These are phyloP conservation scores for Xanthorhoe spadicearia DNA, from an alignment of 2,888 invertebrate genomes.

Conservation along the genomic window DNA sequence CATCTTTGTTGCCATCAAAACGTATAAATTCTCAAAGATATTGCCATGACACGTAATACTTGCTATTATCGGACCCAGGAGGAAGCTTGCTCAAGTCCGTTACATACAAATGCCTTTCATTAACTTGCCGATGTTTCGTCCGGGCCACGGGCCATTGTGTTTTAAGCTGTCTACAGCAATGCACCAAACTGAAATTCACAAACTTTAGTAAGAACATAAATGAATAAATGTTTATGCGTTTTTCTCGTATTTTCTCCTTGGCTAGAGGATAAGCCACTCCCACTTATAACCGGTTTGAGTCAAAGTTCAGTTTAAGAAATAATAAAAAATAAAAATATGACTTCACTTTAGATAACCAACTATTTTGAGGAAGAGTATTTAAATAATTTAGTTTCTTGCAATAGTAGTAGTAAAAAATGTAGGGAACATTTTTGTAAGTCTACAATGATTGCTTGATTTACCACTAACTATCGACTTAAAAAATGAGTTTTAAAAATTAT, in stretches of 20 bases:
- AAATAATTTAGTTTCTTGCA: neutral
- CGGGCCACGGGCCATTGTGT: constrained; percentile 65
- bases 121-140: constrained; percentile 78
- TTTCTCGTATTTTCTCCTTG: constrained; percentile 1
- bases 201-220: constrained; percentile 11
- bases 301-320: neutral
- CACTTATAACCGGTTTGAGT: neutral
- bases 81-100: constrained; percentile 79
- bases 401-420: too few species aligned
- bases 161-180: constrained; percentile 62
- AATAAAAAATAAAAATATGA: neutral
- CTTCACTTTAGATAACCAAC: neutral
- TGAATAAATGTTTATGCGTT: constrained; percentile 4
- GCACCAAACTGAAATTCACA: constrained; percentile 31
- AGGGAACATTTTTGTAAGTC: too few species aligned
- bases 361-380: neutral
- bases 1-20: neutral
- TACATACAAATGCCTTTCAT: constrained; percentile 84
- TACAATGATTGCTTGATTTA: too few species aligned
- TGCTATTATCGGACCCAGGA: constrained; percentile 69
- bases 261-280: constrained; percentile 9
- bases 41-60: constrained; percentile 65
- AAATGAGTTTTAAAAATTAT: neutral
- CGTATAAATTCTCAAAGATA: neutral
- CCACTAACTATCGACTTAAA: too few species aligned